Percentiles rank a stretch among this genome's conserved stretches.
These are phyloP conservation scores for Acinonyx jubatus DNA, from an alignment of 2,113 vertebrate species.

Conservation along the genomic window DNA sequence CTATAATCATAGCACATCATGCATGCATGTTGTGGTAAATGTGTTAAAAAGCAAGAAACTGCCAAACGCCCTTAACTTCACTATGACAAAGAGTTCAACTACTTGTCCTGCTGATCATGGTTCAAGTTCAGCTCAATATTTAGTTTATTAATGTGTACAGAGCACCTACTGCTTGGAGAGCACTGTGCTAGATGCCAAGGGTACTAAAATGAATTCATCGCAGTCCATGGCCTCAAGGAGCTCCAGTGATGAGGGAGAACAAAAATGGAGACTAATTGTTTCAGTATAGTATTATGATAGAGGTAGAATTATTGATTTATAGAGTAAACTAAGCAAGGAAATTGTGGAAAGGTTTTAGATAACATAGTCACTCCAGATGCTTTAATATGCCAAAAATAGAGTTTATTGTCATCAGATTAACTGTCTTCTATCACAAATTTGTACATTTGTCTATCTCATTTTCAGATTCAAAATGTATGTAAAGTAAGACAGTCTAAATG, in stretches of 20 bases:
- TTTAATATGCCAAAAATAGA: background rate
- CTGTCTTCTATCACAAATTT: background rate
- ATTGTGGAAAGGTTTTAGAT: constrained; percentile 33
- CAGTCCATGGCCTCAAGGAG: background rate
- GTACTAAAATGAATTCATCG: background rate
- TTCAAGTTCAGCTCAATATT: background rate
- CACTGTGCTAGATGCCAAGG: background rate
- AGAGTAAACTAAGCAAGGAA: constrained; percentile 16
- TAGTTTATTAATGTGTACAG: background rate
- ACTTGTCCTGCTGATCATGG: background rate
- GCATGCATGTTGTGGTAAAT: background rate
- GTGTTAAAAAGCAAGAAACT: constrained; percentile 48
- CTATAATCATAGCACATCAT: constrained; percentile 47
- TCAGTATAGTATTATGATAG: background rate
- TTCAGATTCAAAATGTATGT: background rate
- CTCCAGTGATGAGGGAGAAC: background rate
- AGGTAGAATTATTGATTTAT: background rate
- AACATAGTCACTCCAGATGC: background rate
- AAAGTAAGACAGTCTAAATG: background rate
- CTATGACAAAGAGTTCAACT: constrained; percentile 37
- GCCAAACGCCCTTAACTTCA: background rate
- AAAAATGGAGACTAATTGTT: background rate
- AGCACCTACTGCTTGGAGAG: background rate
- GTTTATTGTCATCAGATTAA: constrained; percentile 17
- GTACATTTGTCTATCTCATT: background rate